Conservation (phyloP, 2,888 invertebrate genomes). For the Ormyrus pomaceus region DNA sequence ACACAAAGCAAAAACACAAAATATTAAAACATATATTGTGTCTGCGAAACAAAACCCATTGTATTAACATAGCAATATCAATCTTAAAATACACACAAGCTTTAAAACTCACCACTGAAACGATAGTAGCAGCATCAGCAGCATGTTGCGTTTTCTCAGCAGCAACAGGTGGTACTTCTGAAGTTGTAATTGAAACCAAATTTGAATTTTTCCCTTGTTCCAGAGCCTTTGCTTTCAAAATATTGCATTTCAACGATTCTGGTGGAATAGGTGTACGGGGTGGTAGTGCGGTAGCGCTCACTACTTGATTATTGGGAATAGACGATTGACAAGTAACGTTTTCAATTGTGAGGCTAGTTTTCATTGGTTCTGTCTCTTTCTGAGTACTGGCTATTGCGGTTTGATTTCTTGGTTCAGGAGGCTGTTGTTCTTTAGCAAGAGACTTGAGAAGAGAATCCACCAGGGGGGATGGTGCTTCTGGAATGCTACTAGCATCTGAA, state of each 20-base stretch:
- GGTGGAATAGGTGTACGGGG: slow-evolving; percentile 86
- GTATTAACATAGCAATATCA: slow-evolving; percentile 24
- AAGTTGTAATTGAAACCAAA: slow-evolving; percentile 72
- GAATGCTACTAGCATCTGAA: slow-evolving; percentile 73
- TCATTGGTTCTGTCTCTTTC: slow-evolving; percentile 82
- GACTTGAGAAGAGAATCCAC: slow-evolving; percentile 88
- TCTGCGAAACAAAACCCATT: slow-evolving; percentile 25
- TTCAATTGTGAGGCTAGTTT: slow-evolving; percentile 80
- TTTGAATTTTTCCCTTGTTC: slow-evolving; percentile 77
- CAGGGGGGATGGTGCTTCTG: slow-evolving; percentile 74
- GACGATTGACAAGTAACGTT: slow-evolving; percentile 75
- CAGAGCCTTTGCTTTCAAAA: slow-evolving; percentile 87
- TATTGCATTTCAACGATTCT: slow-evolving; percentile 95
- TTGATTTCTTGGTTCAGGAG: slow-evolving; percentile 79
- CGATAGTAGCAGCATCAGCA: slow-evolving; percentile 82
- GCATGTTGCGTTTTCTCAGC: slow-evolving; percentile 69
- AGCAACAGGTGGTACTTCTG: slow-evolving; percentile 72
- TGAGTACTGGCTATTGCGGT: slow-evolving; percentile 76
- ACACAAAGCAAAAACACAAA: slow-evolving; percentile 59
- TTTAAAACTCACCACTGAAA: slow-evolving; percentile 83
- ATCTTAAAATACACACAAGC: slow-evolving; percentile 33
- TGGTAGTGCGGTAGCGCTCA: slow-evolving; percentile 77
- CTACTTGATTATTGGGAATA: slow-evolving; percentile 82
- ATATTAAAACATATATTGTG: slow-evolving; percentile 43
- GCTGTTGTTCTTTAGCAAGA: slow-evolving; percentile 83